These are phyloP conservation scores for Sussaba pulchella DNA, from an alignment of 2,888 invertebrate genomes.

Conservation along the genomic window DNA sequence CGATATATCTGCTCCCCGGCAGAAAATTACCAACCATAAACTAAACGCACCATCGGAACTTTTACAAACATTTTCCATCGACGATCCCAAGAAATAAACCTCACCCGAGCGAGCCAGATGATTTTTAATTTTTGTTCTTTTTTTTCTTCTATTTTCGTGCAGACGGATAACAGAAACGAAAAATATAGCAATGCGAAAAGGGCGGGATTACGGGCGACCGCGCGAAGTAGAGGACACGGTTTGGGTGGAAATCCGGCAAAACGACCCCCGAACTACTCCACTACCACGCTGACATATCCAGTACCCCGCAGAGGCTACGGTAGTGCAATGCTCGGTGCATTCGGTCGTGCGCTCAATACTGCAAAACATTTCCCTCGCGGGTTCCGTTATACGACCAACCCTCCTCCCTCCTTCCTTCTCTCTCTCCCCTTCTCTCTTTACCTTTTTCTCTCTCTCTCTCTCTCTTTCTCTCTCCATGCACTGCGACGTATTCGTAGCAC, in stretches of 20 bases:
- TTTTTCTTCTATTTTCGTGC: neutral
- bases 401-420: slow-evolving; percentile 1
- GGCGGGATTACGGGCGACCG: slow-evolving; percentile 62
- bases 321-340: slow-evolving; percentile 56
- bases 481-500: neutral
- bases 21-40: slow-evolving; percentile 15
- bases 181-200: slow-evolving; percentile 48
- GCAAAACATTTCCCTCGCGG: slow-evolving; percentile 77
- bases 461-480: slow-evolving; percentile 33
- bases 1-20: slow-evolving; percentile 16
- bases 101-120: slow-evolving; percentile 2
- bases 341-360: slow-evolving; percentile 74
- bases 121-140: no score
- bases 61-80: slow-evolving; percentile 3
- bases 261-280: slow-evolving; percentile 41
- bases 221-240: slow-evolving; percentile 61
- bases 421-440: slow-evolving; percentile 5
- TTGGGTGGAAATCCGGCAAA: slow-evolving; percentile 69
- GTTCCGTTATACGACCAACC: slow-evolving; percentile 61
- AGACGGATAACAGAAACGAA: neutral
- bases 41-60: slow-evolving; percentile 10
- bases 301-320: slow-evolving; percentile 41
- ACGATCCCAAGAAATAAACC: slow-evolving; percentile 14
- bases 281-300: slow-evolving; percentile 37
- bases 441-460: neutral